A percentile compares a stretch with the other conserved stretches of the same genome.
phyloP scores from a whole-genome alignment of 2,113 vertebrate species.

The Brachyhypopomus gauderio region DNA sequence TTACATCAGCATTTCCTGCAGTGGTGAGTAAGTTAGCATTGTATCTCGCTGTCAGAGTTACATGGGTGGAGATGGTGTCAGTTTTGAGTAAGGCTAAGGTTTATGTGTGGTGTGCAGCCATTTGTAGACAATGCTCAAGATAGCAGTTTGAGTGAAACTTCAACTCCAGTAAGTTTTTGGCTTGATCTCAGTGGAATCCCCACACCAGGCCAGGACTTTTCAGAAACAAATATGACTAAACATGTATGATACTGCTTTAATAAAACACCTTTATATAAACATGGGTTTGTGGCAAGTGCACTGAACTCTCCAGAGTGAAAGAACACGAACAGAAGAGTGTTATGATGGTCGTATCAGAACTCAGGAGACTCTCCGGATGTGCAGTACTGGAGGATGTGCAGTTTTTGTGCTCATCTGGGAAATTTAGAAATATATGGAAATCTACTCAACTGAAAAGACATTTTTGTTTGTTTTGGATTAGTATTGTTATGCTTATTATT shows the following conservation, averaged over 20 bases:
- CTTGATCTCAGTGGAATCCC: neutral
- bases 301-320: constrained; percentile 18
- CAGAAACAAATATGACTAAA: too few relatives aligned
- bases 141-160: neutral
- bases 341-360: constrained; percentile 2
- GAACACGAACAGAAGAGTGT: constrained; percentile 1
- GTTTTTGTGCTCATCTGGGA: neutral
- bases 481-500: too few relatives aligned
- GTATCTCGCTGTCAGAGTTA: neutral
- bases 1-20: neutral
- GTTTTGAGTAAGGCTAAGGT: neutral
- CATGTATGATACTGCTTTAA: too few relatives aligned
- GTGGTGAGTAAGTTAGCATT: neutral
- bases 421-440: neutral
- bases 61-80: neutral
- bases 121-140: neutral
- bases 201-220: neutral
- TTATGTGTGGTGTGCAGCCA: neutral
- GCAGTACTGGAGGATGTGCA: neutral
- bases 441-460: neutral
- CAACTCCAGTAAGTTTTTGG: constrained; percentile 5
- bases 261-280: neutral
- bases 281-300: neutral
- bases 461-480: too few relatives aligned
- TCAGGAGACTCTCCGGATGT: constrained; percentile 12